A percentile compares a stretch with the other conserved stretches of the same genome.
phyloP scores from a whole-genome alignment of 1,140 invertebrate species.

The Bradysia coprophila region DNA sequence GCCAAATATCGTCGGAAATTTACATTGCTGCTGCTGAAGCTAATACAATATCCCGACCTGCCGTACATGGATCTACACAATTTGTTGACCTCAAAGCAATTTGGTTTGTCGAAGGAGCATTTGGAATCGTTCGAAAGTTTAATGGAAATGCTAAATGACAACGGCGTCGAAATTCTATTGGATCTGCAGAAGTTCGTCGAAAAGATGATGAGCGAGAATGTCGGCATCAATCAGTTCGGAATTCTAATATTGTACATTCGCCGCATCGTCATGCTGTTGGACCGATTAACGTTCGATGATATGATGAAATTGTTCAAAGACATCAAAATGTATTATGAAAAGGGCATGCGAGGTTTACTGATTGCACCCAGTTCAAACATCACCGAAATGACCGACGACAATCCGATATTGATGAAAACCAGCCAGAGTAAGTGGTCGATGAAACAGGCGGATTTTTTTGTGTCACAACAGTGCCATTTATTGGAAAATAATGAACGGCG shows the following conservation, averaged over 20 bases:
- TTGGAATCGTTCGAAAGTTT: conserved; percentile 30
- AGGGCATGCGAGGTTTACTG: conserved; percentile 17
- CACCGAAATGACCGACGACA: background rate
- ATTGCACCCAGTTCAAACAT: conserved; percentile 8
- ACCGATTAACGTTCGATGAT: conserved; percentile 66
- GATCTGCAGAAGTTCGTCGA: conserved; percentile 28
- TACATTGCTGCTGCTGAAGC: conserved; percentile 37
- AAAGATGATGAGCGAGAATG: conserved; percentile 11
- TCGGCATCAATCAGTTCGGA: conserved; percentile 26
- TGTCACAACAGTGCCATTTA: conserved; percentile 65
- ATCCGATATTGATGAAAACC: conserved; percentile 3
- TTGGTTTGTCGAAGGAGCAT: conserved; percentile 28
- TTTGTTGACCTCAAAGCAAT: conserved; percentile 31
- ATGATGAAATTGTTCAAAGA: conserved; percentile 46
- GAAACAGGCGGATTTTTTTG: conserved; percentile 71
- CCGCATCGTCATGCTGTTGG: conserved; percentile 57
- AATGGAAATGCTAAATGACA: conserved; percentile 28
- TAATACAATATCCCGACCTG: conserved; percentile 49
- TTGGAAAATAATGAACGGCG: conserved; percentile 61
- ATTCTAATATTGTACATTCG: conserved; percentile 56
- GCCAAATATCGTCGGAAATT: conserved; percentile 28
- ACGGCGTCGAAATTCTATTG: conserved; percentile 37
- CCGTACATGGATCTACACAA: conserved; percentile 32
- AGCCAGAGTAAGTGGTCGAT: conserved; percentile 50
- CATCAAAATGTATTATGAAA: conserved; percentile 40